Evolutionary conservation across 2,113 vertebrate genomes (phyloP).

Genomic region (Cricetomys ansorgei): DNA sequence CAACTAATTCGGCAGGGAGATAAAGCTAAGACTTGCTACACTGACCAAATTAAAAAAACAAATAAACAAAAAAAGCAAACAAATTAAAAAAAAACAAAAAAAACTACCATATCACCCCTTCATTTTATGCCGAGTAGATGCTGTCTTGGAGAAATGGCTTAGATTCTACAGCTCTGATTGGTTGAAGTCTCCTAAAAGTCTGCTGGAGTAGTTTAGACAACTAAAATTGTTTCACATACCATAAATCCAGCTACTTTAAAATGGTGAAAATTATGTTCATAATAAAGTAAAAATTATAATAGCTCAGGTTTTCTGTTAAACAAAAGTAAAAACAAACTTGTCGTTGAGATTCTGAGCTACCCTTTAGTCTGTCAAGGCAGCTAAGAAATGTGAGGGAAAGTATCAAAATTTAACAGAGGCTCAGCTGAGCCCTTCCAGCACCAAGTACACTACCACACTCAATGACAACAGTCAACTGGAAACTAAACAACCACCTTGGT

Average conservation of each 20-base stretch:
- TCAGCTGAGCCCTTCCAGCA: background rate
- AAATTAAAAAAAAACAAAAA: slow-evolving; percentile 53
- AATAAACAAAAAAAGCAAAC: too few species aligned
- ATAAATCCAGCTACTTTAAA: slow-evolving; percentile 46
- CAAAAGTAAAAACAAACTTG: slow-evolving; percentile 8
- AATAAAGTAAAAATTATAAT: background rate
- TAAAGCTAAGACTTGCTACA: slow-evolving; percentile 43
- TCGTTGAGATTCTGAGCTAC: background rate
- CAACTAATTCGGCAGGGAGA: slow-evolving; percentile 65
- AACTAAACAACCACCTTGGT: background rate
- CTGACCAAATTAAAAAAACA: slow-evolving; percentile 69
- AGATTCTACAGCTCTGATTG: slow-evolving; percentile 68
- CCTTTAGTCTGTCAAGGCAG: background rate
- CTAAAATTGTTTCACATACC: slow-evolving; percentile 50
- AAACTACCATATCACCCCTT: slow-evolving; percentile 57
- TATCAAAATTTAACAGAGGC: background rate
- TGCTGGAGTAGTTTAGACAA: slow-evolving; percentile 61
- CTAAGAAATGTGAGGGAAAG: background rate
- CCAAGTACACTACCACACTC: background rate
- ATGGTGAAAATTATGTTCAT: background rate
- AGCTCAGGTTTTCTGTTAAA: background rate
- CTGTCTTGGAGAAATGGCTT: slow-evolving; percentile 73
- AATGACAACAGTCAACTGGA: background rate
- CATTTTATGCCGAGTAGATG: slow-evolving; percentile 27
- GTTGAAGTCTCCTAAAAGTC: slow-evolving; percentile 69